A percentile compares a stretch with the other conserved stretches of the same genome.
Evolutionary conservation across 2,797 vertebrate genomes (phyloP).

Genomic region (Premnoplex brunnescens): DNA sequence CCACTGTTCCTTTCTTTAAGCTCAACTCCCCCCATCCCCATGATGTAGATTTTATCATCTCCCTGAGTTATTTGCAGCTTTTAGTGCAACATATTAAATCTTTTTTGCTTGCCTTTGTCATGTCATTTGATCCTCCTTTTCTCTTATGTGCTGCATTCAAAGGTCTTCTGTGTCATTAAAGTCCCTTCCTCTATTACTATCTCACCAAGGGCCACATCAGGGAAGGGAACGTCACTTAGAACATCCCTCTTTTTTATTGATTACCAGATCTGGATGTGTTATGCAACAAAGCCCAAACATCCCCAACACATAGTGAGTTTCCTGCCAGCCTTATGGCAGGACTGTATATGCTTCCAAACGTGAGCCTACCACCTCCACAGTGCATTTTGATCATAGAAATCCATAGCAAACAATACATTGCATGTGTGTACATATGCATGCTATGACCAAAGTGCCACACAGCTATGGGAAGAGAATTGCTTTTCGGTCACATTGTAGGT

Average conservation of each 20-base stretch:
- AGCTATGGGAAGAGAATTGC: background rate
- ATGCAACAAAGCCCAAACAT: background rate
- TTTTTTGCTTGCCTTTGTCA: background rate
- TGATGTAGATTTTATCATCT: background rate
- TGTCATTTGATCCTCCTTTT: background rate
- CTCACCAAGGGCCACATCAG: background rate
- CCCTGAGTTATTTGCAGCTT: constrained; percentile 1
- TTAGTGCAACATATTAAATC: background rate
- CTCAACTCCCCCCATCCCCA: background rate
- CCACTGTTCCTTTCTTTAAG: background rate
- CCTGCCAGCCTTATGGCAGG: background rate
- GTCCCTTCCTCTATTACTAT: background rate
- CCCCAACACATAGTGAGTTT: background rate
- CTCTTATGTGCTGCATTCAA: background rate
- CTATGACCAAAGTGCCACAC: background rate
- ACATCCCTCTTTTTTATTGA: background rate
- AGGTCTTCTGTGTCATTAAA: background rate
- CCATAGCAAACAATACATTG: background rate
- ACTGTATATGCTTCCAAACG: background rate
- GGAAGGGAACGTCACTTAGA: background rate
- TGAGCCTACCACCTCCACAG: background rate
- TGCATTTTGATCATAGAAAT: background rate
- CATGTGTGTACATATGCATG: fast-evolving
- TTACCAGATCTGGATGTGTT: background rate
- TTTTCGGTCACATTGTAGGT: background rate